Percentiles rank a stretch among this genome's conserved stretches.
phyloP scores from a whole-genome alignment of 2,797 vertebrate species.

The Ispidina lecontei region DNA sequence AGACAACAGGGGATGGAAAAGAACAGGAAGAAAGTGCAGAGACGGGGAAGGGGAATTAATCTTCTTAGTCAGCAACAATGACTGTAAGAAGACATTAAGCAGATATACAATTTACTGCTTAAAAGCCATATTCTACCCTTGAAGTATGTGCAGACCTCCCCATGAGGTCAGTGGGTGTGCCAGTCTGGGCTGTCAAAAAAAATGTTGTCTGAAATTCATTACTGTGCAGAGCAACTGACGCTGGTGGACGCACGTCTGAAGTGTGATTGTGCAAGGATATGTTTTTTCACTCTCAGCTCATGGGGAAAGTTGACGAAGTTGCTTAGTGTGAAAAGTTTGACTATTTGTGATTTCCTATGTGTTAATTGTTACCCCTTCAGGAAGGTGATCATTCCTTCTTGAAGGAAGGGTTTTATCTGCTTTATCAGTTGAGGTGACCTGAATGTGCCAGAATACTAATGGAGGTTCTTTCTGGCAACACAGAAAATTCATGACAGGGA shows the following conservation, averaged over 20 bases:
- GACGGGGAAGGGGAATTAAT: background rate
- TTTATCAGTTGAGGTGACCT: background rate
- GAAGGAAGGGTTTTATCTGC: background rate
- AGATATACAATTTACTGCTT: conserved; percentile 42
- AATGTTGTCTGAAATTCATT: conserved; percentile 39
- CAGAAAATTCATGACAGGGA: background rate
- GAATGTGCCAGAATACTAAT: background rate
- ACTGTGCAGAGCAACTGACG: background rate
- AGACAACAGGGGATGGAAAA: background rate
- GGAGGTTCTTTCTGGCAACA: background rate
- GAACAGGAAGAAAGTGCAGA: rapidly evolving
- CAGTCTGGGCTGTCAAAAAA: conserved; percentile 44
- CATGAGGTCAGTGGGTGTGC: conserved; percentile 68
- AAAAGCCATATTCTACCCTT: conserved; percentile 5
- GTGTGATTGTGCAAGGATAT: background rate
- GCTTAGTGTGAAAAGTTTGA: background rate
- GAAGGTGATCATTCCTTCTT: background rate
- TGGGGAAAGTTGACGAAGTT: background rate
- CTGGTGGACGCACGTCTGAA: background rate
- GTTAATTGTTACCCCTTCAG: background rate
- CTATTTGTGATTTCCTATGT: background rate
- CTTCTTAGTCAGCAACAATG: background rate
- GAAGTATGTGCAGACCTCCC: conserved; percentile 47
- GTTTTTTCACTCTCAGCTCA: background rate
- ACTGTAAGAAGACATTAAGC: background rate